Conservation (phyloP, 2,797 vertebrate genomes). For the Dicrostonyx torquatus region DNA sequence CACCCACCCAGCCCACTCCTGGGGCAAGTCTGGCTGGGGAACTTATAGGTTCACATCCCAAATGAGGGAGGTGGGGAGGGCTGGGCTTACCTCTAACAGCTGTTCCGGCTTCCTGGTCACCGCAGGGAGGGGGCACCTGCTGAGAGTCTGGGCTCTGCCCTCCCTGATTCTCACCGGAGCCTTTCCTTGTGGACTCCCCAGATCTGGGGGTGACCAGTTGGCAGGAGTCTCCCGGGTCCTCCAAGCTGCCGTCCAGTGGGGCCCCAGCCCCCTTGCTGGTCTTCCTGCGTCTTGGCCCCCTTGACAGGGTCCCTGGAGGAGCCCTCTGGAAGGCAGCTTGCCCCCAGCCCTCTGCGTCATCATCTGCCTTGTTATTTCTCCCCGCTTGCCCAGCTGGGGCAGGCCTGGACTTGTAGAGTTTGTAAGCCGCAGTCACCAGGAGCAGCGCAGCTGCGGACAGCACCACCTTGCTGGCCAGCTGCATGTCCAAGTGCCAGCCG, state of each 20-base stretch:
- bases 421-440: constrained; percentile 90
- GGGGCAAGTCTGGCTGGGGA: neutral
- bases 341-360: neutral
- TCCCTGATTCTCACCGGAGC: accelerated
- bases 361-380: accelerated
- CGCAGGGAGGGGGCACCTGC: neutral
- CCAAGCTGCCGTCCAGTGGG: neutral
- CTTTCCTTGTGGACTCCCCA: neutral
- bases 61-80: neutral
- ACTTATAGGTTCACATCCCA: neutral
- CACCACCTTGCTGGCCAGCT: constrained; percentile 90
- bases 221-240: neutral
- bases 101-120: neutral
- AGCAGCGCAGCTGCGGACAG: constrained; percentile 90
- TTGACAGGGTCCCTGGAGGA: accelerated
- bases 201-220: neutral
- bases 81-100: neutral
- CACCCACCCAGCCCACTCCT: accelerated
- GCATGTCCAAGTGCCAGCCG: constrained; percentile 91
- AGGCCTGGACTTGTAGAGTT: constrained; percentile 90
- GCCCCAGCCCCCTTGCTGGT: neutral
- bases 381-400: neutral
- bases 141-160: neutral
- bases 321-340: accelerated
- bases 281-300: constrained; percentile 55